Percentiles rank a stretch among this genome's conserved stretches.
These are phyloP conservation scores for Holacanthus passer DNA, from an alignment of 2,113 vertebrate genomes.

Conservation along the genomic window DNA sequence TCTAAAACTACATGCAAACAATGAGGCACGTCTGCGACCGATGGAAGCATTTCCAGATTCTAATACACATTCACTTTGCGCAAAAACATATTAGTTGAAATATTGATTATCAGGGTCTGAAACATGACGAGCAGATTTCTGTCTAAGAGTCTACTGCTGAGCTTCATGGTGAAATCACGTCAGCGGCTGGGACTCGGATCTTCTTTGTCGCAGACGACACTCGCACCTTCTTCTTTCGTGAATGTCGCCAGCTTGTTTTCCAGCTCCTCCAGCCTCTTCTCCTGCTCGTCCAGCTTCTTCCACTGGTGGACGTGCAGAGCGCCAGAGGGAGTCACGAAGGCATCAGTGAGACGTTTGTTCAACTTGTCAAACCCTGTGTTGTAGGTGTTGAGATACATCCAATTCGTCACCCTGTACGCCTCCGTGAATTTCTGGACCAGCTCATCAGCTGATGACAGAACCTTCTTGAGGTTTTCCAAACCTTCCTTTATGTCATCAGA, in stretches of 20 bases:
- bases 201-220: neutral
- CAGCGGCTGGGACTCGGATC: neutral
- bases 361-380: neutral
- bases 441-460: rapidly evolving
- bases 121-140: no score
- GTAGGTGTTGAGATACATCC: neutral
- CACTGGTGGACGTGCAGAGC: constrained; percentile 17
- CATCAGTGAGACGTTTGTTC: constrained; percentile 8
- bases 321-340: constrained; percentile 2
- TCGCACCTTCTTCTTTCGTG: neutral
- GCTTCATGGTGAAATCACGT: no score
- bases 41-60: neutral
- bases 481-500: neutral
- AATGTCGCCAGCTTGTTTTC: neutral
- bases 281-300: neutral
- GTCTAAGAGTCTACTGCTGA: no score
- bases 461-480: neutral
- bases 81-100: no score
- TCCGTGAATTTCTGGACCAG: neutral
- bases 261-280: neutral
- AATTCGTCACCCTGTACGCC: rapidly evolving
- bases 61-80: neutral
- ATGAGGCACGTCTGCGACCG: no score
- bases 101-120: no score
- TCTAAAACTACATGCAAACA: no score